Percentiles rank a stretch among this genome's conserved stretches.
Conservation (phyloP, 2,888 invertebrate species). For the Caenorhabditis japonica region DNA sequence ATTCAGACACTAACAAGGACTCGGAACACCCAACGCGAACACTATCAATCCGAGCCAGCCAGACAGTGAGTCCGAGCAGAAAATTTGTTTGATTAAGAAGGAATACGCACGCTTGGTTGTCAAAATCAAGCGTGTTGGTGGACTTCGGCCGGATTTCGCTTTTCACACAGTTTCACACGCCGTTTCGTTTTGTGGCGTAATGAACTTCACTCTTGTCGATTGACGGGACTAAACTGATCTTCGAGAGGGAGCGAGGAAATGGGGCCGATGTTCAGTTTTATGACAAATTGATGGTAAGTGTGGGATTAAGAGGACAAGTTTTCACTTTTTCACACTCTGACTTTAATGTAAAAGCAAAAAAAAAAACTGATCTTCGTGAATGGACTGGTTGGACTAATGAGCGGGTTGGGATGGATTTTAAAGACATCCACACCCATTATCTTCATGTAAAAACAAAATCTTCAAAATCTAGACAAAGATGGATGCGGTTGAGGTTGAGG, state of each 20-base stretch:
- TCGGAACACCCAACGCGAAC: too few species aligned
- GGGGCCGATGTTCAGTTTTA: conserved; percentile 20
- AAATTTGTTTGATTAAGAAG: conserved; percentile 46
- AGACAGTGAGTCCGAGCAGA: too few species aligned
- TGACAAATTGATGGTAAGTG: conserved; percentile 1
- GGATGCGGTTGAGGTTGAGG: too few species aligned
- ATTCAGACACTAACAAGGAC: too few species aligned
- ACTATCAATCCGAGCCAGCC: too few species aligned
- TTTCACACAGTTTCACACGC: conserved; percentile 44
- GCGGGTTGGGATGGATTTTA: too few species aligned
- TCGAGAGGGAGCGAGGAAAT: neutral
- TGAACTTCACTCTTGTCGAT: neutral
- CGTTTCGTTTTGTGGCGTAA: conserved; percentile 3
- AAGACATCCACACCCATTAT: too few species aligned
- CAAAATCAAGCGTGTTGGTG: conserved; percentile 16
- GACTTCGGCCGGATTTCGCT: conserved; percentile 25
- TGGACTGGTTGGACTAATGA: neutral
- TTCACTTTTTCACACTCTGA: neutral
- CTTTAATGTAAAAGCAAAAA: conserved; percentile 13
- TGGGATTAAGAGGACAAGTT: conserved; percentile 20
- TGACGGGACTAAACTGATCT: neutral
- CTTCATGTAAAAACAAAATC: too few species aligned
- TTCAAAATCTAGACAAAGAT: too few species aligned
- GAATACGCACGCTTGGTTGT: conserved; percentile 18
- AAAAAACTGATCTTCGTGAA: conserved; percentile 18